Percentiles rank a stretch among this genome's conserved stretches.
phyloP scores from a whole-genome alignment of 1,140 invertebrate genomes.

The Trachelipus rathkii region DNA sequence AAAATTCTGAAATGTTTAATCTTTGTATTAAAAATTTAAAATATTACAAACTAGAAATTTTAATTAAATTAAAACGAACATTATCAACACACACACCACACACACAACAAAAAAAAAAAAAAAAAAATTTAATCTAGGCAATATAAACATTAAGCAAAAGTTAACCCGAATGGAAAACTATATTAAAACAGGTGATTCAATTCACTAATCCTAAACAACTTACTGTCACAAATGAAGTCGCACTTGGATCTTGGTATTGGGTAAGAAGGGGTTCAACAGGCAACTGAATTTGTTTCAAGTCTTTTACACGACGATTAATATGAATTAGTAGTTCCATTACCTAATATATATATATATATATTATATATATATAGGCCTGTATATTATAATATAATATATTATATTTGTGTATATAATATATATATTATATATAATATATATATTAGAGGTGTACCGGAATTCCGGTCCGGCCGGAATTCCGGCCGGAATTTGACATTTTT shows the following conservation, averaged over 20 bases:
- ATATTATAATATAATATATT: slow-evolving; percentile 33
- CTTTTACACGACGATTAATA: slow-evolving; percentile 83
- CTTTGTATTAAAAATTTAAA: no score
- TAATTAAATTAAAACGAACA: no score
- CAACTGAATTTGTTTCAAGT: slow-evolving; percentile 72
- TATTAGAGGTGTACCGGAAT: no score
- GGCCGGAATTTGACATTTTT: no score
- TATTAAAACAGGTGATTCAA: no score
- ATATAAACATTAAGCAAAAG: no score
- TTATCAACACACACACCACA: no score
- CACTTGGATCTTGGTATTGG: slow-evolving; percentile 72
- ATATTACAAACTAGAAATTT: no score
- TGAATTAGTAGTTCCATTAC: slow-evolving; percentile 91
- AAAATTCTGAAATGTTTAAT: slow-evolving; percentile 69
- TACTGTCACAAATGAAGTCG: slow-evolving; percentile 78
- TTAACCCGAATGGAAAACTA: no score
- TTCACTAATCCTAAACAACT: not conserved
- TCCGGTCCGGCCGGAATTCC: no score
- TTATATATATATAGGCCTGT: slow-evolving; percentile 28
- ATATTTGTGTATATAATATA: slow-evolving; percentile 24
- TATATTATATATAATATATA: slow-evolving; percentile 12
- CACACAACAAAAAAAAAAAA: no score
- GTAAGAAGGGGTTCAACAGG: slow-evolving; percentile 78
- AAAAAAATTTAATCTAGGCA: no score
- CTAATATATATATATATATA: slow-evolving; percentile 51